Evolutionary conservation across 2,113 vertebrate species (phyloP).

Genomic region (Donacobius atricapilla): DNA sequence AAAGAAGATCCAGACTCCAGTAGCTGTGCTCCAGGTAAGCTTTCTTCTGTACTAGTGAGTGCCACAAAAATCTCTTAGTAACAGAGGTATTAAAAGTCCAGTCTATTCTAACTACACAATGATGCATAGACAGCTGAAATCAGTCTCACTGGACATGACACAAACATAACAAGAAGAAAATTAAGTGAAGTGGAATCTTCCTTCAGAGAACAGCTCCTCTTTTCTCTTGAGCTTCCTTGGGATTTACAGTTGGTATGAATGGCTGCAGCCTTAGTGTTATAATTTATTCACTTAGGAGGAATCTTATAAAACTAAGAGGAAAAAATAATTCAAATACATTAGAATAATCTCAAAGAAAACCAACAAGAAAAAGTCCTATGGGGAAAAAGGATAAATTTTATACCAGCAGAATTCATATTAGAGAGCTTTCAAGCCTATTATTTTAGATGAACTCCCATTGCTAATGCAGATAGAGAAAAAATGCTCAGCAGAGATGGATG

Average conservation of each 20-base stretch:
- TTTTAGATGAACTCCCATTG: neutral
- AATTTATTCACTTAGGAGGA: neutral
- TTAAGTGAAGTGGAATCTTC: neutral
- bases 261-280: neutral
- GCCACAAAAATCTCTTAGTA: neutral
- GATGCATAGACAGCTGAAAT: neutral
- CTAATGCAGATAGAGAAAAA: neutral
- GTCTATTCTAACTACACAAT: neutral
- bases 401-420: neutral
- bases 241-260: neutral
- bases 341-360: neutral
- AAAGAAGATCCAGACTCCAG: neutral
- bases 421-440: neutral
- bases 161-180: neutral
- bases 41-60: neutral
- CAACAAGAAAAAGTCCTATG: neutral
- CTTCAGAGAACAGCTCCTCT: neutral
- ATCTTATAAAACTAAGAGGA: neutral
- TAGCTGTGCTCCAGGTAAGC: neutral
- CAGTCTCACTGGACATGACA: neutral
- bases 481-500: neutral
- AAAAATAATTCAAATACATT: neutral
- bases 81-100: neutral
- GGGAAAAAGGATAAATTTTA: neutral
- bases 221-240: neutral